Evolutionary conservation across 2,113 vertebrate species (phyloP), one percentile per base, ranked within the genome.

Genomic region (Enhydra lutris): DNA sequence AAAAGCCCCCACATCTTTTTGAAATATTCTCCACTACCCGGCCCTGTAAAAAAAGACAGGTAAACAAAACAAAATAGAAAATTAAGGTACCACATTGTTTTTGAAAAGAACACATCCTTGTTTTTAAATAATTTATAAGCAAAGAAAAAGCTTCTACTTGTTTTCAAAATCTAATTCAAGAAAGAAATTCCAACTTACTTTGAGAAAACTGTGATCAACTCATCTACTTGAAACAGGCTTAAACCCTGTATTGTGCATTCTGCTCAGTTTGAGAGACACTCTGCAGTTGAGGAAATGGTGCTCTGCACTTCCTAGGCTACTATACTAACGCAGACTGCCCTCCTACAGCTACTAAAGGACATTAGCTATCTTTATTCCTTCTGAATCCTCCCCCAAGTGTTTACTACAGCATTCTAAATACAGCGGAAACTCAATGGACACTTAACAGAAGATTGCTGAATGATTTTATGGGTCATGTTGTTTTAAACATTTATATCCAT

Each of bases 21-120:
- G 99, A 99, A 97, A 99, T 99, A 98, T 99, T 99, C 98, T 99
- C 99, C 65, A 99, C 99, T 74, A 99, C 99, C 0, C 99, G 99
- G 47, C 99, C 99, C 99, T 99, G 98, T 45, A 57, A 98, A 63
- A 98, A 81, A 21, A 96, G 59, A 97, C 1, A 80, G 45, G 34
- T 34, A 91, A 73, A 36, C 42, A 97, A 47, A 50, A 69, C 65
- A 29, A 50, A 50, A 50, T 15, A 31, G 91, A 97, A 95, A 84
- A 52, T 31, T 39, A 81, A 47, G 29, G 9, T 6, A 69, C 8
- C 5, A 71, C 20, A 69, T 1, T 73, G 6, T 23, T 87, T 93
- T 63, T 76, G 63, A 80, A 90, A 86, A 93, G 10, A 96, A 84
- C 4, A 90, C 21, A 73, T 24, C 71, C 21, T 73, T 13, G 5